Percentiles rank a stretch among this genome's conserved stretches.
Conservation (phyloP, 2,888 invertebrate genomes). For the Cheilosia urbana region DNA sequence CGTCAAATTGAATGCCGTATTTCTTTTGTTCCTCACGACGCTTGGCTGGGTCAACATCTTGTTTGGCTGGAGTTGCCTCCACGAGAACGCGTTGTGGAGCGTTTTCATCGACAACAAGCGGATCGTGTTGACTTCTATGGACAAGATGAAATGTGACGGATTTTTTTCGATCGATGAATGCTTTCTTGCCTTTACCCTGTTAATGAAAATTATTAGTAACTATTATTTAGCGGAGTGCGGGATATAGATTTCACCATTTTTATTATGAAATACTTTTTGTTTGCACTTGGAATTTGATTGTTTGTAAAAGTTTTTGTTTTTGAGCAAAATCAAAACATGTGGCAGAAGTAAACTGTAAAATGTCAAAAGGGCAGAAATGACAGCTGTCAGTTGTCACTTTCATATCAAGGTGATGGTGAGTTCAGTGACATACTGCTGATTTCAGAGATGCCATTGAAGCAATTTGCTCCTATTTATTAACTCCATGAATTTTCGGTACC, state of each 20-base stretch:
- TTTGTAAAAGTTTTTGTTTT: constrained; percentile 16
- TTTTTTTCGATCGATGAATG: constrained; percentile 95
- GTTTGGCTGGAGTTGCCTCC: constrained; percentile 82
- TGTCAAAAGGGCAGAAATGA: constrained; percentile 28
- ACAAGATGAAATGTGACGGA: constrained; percentile 96
- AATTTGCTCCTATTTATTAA: too few species aligned
- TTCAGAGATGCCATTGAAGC: too few species aligned
- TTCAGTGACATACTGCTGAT: not conserved
- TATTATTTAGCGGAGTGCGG: not conserved
- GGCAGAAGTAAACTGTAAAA: constrained; percentile 44
- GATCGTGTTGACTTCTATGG: constrained; percentile 97
- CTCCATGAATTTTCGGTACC: too few species aligned
- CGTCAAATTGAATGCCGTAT: constrained; percentile 96
- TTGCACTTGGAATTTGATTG: constrained; percentile 4
- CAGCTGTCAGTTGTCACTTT: constrained; percentile 4
- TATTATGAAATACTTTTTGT: not conserved
- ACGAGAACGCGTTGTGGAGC: constrained; percentile 95
- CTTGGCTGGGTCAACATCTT: constrained; percentile 83
- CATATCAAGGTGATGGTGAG: not conserved
- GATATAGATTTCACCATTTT: constrained; percentile 52
- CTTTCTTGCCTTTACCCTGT: constrained; percentile 82
- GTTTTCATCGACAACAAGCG: constrained; percentile 93
- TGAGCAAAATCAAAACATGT: constrained; percentile 46
- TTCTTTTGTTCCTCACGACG: constrained; percentile 90
- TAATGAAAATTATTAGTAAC: not conserved